Evolutionary conservation across 2,797 vertebrate genomes (phyloP), one percentile per base, ranked within the genome.

Genomic region (Oceanodroma leucorhoa): DNA sequence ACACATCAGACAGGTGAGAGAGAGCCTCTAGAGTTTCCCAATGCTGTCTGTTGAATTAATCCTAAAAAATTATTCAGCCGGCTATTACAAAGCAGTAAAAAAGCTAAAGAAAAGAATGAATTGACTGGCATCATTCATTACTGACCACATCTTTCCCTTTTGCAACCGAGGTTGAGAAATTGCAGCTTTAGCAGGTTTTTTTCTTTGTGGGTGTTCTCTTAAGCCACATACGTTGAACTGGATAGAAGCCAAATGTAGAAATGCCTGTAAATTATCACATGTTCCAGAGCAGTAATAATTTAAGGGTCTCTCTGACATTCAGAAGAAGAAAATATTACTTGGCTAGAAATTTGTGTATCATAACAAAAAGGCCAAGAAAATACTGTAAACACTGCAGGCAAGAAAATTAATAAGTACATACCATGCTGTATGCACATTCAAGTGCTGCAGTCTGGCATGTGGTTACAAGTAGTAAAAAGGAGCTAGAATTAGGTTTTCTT

Each of bases 341-440:
- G 58, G 57, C 50, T 90, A 75, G 51, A 84, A 91, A 91, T 86
- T 48, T 91, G 23, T 62, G 26, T 82, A 64, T 84, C 27, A 43
- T 36, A 93, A 81, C 70, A 94, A 89, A 93, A n/a, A 66, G 58
- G 60, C 23, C 62, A 75, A 76, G 82, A 94, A 96, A 95, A 89
- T 46, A 30, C 32, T 87, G 23, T 87, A 92, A 96, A 90, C 32
- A 36, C 40, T 94, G 51, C 58, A 83, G n/a, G 51, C 70, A 87
- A 96, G 67, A 90, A 93, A 94, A 90, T 71, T 20, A 83, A 41
- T 62, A 88, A 89, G 62, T 36, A 72, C 54, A 46, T 43, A 85
- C 19, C 22, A 21, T 32, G 16, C 40, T 67, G 11, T 82, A 83
- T 67, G 41, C 45, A 83, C 66, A 80, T 83, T 80, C 51, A 91